These are phyloP conservation scores for Psittacus erithacus DNA, from an alignment of 2,113 vertebrate genomes.

Conservation along the genomic window DNA sequence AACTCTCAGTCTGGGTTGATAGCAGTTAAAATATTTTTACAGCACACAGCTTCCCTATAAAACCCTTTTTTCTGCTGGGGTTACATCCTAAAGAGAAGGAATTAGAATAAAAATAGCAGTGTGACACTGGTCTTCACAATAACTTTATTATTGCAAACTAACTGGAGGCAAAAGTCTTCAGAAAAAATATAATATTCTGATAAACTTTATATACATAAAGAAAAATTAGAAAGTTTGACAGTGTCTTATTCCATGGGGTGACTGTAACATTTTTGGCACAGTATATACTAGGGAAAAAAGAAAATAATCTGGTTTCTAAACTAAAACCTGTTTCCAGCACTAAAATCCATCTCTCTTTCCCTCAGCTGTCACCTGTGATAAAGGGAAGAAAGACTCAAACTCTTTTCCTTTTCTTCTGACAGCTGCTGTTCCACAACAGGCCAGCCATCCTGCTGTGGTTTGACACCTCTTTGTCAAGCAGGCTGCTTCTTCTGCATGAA, in stretches of 20 bases:
- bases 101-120: neutral
- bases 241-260: neutral
- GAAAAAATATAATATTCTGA: neutral
- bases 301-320: neutral
- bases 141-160: neutral
- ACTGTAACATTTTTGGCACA: neutral
- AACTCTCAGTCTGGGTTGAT: neutral
- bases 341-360: neutral
- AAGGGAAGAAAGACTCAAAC: neutral
- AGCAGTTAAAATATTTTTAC: neutral
- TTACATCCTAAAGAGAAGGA: neutral
- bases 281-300: neutral
- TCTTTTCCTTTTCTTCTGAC: conserved; percentile 21
- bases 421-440: conserved; percentile 1
- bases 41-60: neutral
- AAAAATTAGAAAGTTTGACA: neutral
- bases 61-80: neutral
- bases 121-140: neutral
- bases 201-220: neutral
- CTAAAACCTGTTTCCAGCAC: neutral
- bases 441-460: neutral
- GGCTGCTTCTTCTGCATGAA: neutral
- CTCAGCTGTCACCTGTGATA: conserved; percentile 5
- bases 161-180: neutral
- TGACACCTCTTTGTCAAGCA: conserved; percentile 30